Conservation (phyloP, 2,113 vertebrate genomes). For the Sebastes fasciatus region DNA sequence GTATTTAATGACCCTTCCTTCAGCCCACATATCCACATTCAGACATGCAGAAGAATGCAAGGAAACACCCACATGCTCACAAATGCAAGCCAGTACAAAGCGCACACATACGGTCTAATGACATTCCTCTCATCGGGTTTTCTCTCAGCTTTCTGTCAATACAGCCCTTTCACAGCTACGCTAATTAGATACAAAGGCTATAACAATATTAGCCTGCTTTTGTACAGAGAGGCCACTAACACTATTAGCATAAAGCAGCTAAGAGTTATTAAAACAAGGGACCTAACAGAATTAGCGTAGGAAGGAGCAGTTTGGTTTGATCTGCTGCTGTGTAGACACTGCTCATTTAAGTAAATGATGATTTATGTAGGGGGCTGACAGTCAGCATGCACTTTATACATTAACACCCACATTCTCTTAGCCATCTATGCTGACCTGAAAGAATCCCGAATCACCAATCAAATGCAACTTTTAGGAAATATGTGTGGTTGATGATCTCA, state of each 20-base stretch:
- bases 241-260: constrained; percentile 37
- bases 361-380: constrained; percentile 22
- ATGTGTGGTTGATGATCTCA: neutral
- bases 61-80: constrained; percentile 25
- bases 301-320: constrained; percentile 25
- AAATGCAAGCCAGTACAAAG: neutral
- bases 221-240: constrained; percentile 22
- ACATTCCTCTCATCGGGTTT: constrained; percentile 49
- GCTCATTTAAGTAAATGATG: constrained; percentile 30
- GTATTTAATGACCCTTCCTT: constrained; percentile 54
- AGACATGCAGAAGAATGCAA: constrained; percentile 19
- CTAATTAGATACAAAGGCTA: constrained; percentile 57
- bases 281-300: constrained; percentile 36
- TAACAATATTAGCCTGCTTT: constrained; percentile 45
- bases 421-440: neutral
- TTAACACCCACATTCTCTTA: constrained; percentile 18
- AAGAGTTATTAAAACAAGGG: constrained; percentile 28
- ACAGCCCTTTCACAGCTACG: constrained; percentile 34
- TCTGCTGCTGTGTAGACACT: constrained; percentile 24
- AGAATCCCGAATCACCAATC: neutral
- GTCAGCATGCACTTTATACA: neutral
- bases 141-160: constrained; percentile 53
- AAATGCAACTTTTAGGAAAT: neutral
- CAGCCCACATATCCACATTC: constrained; percentile 20
- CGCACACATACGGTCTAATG: constrained; percentile 24